A percentile compares a stretch with the other conserved stretches of the same genome.
These are phyloP conservation scores for Chrysotoxum bicinctum DNA, from an alignment of 2,888 invertebrate genomes.

Conservation along the genomic window DNA sequence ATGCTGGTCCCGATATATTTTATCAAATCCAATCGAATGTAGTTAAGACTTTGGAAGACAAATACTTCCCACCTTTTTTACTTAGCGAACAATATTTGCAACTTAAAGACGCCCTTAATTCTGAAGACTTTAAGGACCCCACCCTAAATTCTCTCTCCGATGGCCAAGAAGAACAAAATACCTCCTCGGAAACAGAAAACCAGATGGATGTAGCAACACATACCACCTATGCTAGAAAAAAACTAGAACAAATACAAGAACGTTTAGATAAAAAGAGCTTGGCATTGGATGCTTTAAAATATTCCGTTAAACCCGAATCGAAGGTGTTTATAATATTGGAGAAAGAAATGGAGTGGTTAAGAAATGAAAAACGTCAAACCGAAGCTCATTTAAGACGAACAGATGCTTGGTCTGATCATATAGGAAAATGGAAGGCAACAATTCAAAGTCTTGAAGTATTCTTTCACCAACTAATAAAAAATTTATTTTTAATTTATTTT, in stretches of 20 bases:
- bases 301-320: conserved; percentile 92
- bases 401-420: conserved; percentile 94
- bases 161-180: conserved; percentile 76
- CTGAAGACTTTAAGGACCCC: conserved; percentile 81
- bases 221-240: conserved; percentile 90
- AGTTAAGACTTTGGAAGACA: conserved; percentile 90
- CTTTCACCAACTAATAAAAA: neutral
- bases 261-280: conserved; percentile 91
- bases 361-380: conserved; percentile 89
- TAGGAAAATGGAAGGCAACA: conserved; percentile 93
- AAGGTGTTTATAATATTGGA: conserved; percentile 90
- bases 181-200: conserved; percentile 74
- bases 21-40: conserved; percentile 93
- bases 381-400: conserved; percentile 93
- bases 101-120: conserved; percentile 79
- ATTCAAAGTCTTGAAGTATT: conserved; percentile 91
- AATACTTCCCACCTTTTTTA: conserved; percentile 94
- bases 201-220: conserved; percentile 89
- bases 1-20: conserved; percentile 93
- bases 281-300: conserved; percentile 91
- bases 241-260: conserved; percentile 92
- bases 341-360: conserved; percentile 91
- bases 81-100: conserved; percentile 92
- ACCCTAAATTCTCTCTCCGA: conserved; percentile 78
- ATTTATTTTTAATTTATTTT: neutral